Conservation (phyloP, 2,888 invertebrate species). For the Hololepta plana region DNA sequence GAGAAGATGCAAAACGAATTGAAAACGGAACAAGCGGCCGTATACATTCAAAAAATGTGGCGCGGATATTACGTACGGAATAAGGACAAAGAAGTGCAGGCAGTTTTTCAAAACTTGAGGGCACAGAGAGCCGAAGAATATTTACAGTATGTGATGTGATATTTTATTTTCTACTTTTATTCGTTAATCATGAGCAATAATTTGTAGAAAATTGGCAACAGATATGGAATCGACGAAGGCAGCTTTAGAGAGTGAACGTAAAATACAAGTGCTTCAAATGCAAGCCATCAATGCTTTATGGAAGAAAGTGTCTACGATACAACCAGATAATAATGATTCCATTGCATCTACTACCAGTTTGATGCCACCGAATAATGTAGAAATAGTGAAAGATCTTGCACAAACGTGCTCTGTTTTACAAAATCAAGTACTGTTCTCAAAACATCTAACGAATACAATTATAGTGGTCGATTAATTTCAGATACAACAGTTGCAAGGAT, state of each 20-base stretch:
- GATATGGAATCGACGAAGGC: constrained; percentile 77
- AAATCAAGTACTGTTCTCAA: constrained; percentile 36
- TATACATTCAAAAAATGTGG: constrained; percentile 75
- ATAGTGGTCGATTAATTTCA: constrained; percentile 17
- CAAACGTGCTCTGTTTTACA: constrained; percentile 59
- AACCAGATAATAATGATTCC: constrained; percentile 24
- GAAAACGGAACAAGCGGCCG: constrained; percentile 39
- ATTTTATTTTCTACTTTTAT: constrained; percentile 2
- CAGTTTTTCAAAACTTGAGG: constrained; percentile 47
- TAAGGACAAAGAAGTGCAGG: constrained; percentile 44
- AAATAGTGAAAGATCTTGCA: constrained; percentile 52
- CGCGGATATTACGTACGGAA: constrained; percentile 66
- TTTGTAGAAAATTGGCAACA: constrained; percentile 50
- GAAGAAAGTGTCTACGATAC: constrained; percentile 66
- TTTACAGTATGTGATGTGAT: constrained; percentile 45
- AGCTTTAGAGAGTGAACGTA: constrained; percentile 67
- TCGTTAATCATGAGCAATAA: constrained; percentile 3
- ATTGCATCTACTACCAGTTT: too few species aligned
- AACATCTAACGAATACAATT: constrained; percentile 1
- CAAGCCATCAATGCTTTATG: constrained; percentile 80
- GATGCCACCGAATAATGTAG: constrained; percentile 16
- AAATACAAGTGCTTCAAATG: constrained; percentile 73
- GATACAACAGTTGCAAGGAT: constrained; percentile 62
- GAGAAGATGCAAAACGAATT: constrained; percentile 22
- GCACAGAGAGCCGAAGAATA: constrained; percentile 65